Evolutionary conservation across 2,888 invertebrate genomes (phyloP).

Genomic region (Acronicta alni): DNA sequence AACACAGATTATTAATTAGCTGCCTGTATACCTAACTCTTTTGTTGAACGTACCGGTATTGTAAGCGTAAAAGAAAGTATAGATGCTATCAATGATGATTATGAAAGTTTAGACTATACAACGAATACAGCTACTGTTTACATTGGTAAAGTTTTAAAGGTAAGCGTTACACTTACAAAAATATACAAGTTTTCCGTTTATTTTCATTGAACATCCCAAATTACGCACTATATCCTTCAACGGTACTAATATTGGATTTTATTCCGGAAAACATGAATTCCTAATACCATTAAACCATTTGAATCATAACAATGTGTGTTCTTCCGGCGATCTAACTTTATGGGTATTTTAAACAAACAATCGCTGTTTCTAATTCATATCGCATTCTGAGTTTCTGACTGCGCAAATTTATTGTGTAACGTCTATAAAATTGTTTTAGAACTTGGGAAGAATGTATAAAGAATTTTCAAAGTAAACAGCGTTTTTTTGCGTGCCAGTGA

Average conservation of each 20-base stretch:
- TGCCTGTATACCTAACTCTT: too few relatives aligned
- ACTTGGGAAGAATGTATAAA: constrained; percentile 39
- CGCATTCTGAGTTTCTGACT: constrained; percentile 10
- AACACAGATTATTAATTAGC: too few relatives aligned
- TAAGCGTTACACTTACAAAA: constrained; percentile 18
- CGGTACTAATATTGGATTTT: constrained; percentile 51
- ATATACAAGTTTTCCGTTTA: constrained; percentile 31
- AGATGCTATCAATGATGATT: neutral
- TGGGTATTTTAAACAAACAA: constrained; percentile 49
- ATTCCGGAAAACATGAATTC: constrained; percentile 56
- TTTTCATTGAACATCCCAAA: constrained; percentile 42
- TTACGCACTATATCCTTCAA: constrained; percentile 49
- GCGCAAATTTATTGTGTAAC: constrained; percentile 45
- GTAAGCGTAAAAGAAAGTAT: too few relatives aligned
- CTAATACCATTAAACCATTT: constrained; percentile 48
- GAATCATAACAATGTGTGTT: constrained; percentile 47
- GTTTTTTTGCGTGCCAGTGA: constrained; percentile 15
- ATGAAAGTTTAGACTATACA: neutral
- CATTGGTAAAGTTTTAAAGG: neutral
- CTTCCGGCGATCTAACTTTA: constrained; percentile 52
- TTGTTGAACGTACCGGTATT: too few relatives aligned
- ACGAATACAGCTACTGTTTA: constrained; percentile 16
- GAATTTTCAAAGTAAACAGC: constrained; percentile 47
- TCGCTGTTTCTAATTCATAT: constrained; percentile 44
- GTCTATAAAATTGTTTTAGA: constrained; percentile 47